Base-by-base conservation (phyloP, 2,113 vertebrate species). In the Sterna hirundo region DNA sequence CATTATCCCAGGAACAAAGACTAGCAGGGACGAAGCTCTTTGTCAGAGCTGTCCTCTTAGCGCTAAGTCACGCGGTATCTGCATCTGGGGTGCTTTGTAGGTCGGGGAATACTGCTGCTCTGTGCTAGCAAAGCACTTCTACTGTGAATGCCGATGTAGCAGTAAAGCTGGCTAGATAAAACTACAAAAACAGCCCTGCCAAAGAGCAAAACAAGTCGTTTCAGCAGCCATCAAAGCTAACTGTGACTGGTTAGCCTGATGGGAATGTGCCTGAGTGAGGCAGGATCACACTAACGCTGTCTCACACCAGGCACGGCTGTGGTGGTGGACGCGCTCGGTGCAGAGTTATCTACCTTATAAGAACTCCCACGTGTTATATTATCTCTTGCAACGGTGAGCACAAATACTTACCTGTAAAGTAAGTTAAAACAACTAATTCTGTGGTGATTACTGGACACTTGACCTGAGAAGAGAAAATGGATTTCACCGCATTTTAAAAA, bases 1-100 rank as follows among this genome's bases (percentile, higher is more conserved):
- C 77, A 57, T 95, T 95, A 88, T 94, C 80, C 87, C 57, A 49
- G 65, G 47, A 88, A 32, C 19, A 60, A 82, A 94, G 64, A 54
- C 38, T 60, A 29, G 46, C 52, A 78, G 77, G 40, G 47, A 60
- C 72, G 40, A 23, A 54, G 46, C 26, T 83, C 46, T 86, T 90
- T 72, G 92, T 79, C 78, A 93, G 64, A 86, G 49, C 65, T 52
- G 44, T 47, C 61, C 74, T 82, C 66, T 82, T 34, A 57, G 81
- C 0, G 2, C 32, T 58, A 34, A 52, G 26, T 64, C 85, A 51
- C 69, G n/a, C 0, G 0, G 18, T 60, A 51, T 20, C 66, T 80
- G 34, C 89, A 46, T 2, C 1, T 49, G 0, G 77, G 65, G 44
- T 76, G 65, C 29, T 93, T 46, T 75, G 65, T 44, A 38, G 57